These are phyloP conservation scores for Sebastes aleutianus DNA, from an alignment of 2,797 vertebrate species.

Conservation along the genomic window DNA sequence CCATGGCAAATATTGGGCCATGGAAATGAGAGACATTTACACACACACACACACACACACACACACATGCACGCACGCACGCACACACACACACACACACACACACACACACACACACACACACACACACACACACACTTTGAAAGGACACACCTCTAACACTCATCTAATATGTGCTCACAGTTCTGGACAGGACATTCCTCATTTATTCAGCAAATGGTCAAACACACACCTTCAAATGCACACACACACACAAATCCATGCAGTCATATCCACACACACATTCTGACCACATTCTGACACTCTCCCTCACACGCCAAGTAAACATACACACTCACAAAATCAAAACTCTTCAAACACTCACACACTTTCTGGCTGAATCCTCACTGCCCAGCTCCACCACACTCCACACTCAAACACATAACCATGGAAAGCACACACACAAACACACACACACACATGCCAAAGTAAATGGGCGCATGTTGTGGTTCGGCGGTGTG, in stretches of 20 bases:
- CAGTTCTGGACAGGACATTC: constrained; percentile 54
- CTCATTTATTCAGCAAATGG: constrained; percentile 58
- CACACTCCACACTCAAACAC: constrained; percentile 6
- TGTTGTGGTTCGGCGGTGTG: constrained; percentile 49
- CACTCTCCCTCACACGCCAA: constrained; percentile 12
- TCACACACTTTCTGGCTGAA: constrained; percentile 2
- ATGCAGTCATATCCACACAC: neutral
- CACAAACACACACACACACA: constrained; percentile 5
- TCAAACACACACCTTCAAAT: constrained; percentile 12
- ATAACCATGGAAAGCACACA: neutral
- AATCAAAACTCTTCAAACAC: constrained; percentile 13
- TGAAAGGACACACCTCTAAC: constrained; percentile 44
- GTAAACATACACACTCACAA: constrained; percentile 16
- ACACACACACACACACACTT: constrained; percentile 10
- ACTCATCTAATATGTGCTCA: constrained; percentile 42
- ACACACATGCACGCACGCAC: constrained; percentile 20
- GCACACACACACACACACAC: constrained; percentile 15
- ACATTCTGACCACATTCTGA: constrained; percentile 42
- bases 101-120: constrained; percentile 6
- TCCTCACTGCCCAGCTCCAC: neutral
- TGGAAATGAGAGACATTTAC: constrained; percentile 76
- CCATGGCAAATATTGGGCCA: constrained; percentile 79
- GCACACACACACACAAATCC: neutral
- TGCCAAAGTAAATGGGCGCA: constrained; percentile 31
- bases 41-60: constrained; percentile 16